These are phyloP conservation scores for Apomyelois bistriatella DNA, from an alignment of 2,888 invertebrate genomes.

Conservation along the genomic window DNA sequence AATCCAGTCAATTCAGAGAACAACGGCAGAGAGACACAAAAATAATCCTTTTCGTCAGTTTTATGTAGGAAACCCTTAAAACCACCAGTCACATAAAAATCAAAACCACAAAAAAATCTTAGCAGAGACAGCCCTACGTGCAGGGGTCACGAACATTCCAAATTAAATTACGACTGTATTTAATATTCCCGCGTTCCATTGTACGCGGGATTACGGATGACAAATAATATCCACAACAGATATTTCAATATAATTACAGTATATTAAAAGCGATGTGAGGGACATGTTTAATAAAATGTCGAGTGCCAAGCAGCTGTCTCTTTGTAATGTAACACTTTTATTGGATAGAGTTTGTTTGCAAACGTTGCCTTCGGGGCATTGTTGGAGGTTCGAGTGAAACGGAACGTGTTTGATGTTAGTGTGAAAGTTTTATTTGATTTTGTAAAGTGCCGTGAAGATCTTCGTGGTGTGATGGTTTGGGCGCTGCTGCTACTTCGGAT, in stretches of 20 bases:
- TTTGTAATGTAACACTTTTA: conserved; percentile 8
- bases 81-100: too few species aligned
- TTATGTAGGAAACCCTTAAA: too few species aligned
- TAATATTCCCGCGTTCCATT: conserved; percentile 29
- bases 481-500: too few species aligned
- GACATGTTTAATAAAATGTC: background rate
- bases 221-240: conserved; percentile 23
- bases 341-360: background rate
- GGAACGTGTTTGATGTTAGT: background rate
- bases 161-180: conserved; percentile 41
- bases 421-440: background rate
- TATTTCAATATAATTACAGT: conserved; percentile 14
- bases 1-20: background rate
- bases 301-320: background rate
- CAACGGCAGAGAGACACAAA: too few species aligned
- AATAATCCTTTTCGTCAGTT: too few species aligned
- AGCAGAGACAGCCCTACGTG: conserved; percentile 26
- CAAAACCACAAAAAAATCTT: conserved; percentile 1
- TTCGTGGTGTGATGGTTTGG: too few species aligned
- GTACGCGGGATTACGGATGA: conserved; percentile 22
- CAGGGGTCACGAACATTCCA: conserved; percentile 26
- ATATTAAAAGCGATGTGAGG: background rate
- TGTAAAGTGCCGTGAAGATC: too few species aligned
- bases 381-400: background rate
- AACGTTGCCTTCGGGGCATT: background rate